Conservation (phyloP, 2,113 vertebrate species). For the Ptychochromis oligacanthus region DNA sequence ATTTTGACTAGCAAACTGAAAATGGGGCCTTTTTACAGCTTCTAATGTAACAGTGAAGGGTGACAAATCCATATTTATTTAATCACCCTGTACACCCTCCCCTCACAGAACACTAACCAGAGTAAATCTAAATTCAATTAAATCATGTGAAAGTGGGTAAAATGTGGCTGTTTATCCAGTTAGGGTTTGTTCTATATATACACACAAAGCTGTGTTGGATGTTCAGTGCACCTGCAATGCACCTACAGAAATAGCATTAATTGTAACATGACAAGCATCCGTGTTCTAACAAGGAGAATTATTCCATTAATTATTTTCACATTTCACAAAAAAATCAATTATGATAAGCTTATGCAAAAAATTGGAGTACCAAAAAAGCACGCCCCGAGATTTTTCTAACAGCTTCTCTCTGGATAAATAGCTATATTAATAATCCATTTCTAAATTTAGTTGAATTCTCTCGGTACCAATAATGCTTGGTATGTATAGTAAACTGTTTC, state of each 20-base stretch:
- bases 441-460: slow-evolving; percentile 33
- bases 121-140: slow-evolving; percentile 39
- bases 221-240: not conserved
- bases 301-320: slow-evolving; percentile 29
- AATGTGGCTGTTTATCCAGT: slow-evolving; percentile 14
- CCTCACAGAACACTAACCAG: not conserved
- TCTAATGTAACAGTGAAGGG: not conserved
- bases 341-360: slow-evolving; percentile 7
- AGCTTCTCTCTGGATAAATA: slow-evolving; percentile 34
- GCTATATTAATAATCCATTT: slow-evolving; percentile 17
- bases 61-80: slow-evolving; percentile 5
- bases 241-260: not conserved
- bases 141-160: not conserved
- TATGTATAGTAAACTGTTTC: slow-evolving; percentile 8
- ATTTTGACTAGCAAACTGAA: not conserved
- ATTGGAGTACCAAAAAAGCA: slow-evolving; percentile 16
- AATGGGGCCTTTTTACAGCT: not conserved
- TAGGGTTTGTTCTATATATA: slow-evolving; percentile 20
- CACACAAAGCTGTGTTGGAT: not conserved
- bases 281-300: not conserved
- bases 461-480: not conserved
- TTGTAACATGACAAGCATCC: not conserved
- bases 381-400: slow-evolving; percentile 25
- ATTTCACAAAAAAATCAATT: slow-evolving; percentile 14
- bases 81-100: not conserved